Evolutionary conservation across 2,888 invertebrate genomes (phyloP), one percentile per base, ranked within the genome.

Genomic region (Proisotoma minuta): DNA sequence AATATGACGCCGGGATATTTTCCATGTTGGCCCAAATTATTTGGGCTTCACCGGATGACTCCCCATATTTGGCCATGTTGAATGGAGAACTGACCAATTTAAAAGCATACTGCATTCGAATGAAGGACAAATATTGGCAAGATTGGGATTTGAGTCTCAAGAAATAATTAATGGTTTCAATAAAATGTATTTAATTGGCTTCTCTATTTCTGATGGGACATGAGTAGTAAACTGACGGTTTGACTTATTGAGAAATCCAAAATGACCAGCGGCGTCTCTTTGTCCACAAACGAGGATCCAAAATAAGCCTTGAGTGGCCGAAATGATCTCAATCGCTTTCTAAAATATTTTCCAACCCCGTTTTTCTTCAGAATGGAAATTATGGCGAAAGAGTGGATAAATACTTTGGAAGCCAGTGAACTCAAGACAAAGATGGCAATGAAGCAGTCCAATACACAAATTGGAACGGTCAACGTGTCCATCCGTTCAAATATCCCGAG

Each of bases 1-100:
- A 69, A 57, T 60, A 63, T 3, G 79, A 79, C 68, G 77, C 77
- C 72, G 74, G 77, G 1, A 68, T 78, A 52, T 79, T 79, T 74
- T 78, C 77, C 2, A 74, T 76, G 71, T 56, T 78, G 49, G 74
- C 76, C 22, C 77, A 77, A 70, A 65, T 76, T 3, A 62, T 75
- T 20, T 78, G 76, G 75, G 71, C 66, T 47, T 54, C 70, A 10
- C 74, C 73, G 1, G 66, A 62, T 18, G n/a, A n/a, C n/a, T n/a
- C n/a, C n/a, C n/a, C n/a, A n/a, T n/a, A n/a, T n/a, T n/a, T n/a
- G n/a, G n/a, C n/a, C n/a, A n/a, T n/a, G n/a, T n/a, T n/a, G n/a
- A n/a, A n/a, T n/a, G n/a, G n/a, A n/a, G n/a, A n/a, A n/a, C 34
- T 63, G 8, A 56, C 59, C 26, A 71, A 71, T 56, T 26, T 71